Evolutionary conservation across 2,888 invertebrate genomes (phyloP), one percentile per base, ranked within the genome.

Genomic region (Tanytarsus gracilentus): DNA sequence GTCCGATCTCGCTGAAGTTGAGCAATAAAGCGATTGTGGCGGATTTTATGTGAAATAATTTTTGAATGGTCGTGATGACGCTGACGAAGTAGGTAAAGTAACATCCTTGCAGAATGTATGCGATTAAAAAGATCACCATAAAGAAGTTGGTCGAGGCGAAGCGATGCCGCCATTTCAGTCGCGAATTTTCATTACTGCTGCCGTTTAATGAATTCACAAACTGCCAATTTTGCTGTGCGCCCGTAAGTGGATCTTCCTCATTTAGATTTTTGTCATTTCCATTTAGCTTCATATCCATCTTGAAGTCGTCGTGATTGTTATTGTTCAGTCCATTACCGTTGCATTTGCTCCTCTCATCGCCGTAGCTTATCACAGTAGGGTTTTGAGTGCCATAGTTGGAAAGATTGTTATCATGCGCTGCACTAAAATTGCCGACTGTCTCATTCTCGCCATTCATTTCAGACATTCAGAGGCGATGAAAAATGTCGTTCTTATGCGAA

Each of bases 61-160:
- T 93, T 74, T 94, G 93, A 65, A 94, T 86, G 29, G 93, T 94
- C 61, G 94, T 94, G 68, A 93, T 90, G 65, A 91, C 90, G 71
- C 90, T 90, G 62, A 93, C 93, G 72, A 94, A 92, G 74, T 94
- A 94, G 40, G 94, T 93, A 74, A 88, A 88, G 74, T 89, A 93
- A 14, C 59, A 59, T 23, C 59, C 63, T 62, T 85, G 85, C 62
- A 85, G 76, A 63, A 91, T 88, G 85, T 90, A 91, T 58, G 90
- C 88, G 67, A 89, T 79, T 68, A 90, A 83, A 73, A 93, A 94
- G 52, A 89, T 87, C 68, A 88, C 82, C 77, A 94, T 82, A 75
- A 94, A 94, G 63, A 87, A 84, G 69, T 91, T 86, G 65, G 92
- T 92, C 62, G 90, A 90, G 62, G 91, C 88, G 68, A 92, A 86